phyloP scores from a whole-genome alignment of 2,113 vertebrate genomes.

The Campylorhamphus procurvoides region DNA sequence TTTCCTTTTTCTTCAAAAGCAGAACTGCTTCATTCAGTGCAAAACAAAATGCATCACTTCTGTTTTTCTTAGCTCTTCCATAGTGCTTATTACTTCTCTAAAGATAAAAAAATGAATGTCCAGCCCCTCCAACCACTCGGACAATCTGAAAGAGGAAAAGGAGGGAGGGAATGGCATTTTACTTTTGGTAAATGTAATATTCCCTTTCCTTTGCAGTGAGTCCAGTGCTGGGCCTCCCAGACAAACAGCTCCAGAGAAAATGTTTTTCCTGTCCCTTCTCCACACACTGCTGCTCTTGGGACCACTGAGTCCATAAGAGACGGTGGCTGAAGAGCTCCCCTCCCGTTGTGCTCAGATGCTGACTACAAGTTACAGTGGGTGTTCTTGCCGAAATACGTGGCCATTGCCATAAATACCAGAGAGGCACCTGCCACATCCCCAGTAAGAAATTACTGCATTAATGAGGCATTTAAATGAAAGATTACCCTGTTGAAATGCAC shows the following conservation, averaged over 20 bases:
- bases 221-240: background rate
- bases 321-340: background rate
- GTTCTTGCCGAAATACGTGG: background rate
- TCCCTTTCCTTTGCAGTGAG: background rate
- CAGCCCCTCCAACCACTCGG: background rate
- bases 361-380: too few species aligned
- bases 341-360: accelerated
- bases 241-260: background rate
- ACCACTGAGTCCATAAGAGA: background rate
- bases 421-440: accelerated
- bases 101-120: background rate
- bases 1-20: background rate
- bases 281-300: background rate
- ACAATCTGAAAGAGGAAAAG: background rate
- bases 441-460: background rate
- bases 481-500: background rate
- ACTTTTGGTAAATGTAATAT: background rate
- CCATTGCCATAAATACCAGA: background rate
- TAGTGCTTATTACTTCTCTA: background rate
- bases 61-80: background rate
- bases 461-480: background rate
- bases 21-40: background rate
- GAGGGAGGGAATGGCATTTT: background rate
- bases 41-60: background rate
- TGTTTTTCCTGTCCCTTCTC: background rate